Evolutionary conservation across 2,797 vertebrate species (phyloP).

Genomic region (Etheostoma perlongum): DNA sequence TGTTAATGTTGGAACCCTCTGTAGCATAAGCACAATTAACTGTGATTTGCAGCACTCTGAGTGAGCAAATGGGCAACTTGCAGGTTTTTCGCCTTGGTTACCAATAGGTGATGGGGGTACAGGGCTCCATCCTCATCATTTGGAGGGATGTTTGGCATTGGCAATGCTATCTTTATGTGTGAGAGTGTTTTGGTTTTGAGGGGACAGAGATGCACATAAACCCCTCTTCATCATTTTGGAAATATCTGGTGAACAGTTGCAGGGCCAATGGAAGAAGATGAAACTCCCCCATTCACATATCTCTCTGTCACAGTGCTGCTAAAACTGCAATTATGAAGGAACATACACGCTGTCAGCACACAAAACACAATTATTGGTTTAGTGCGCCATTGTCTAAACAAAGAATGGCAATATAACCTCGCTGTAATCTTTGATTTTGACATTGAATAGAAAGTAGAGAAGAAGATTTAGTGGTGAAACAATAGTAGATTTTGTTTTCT

Average conservation of each 20-base stretch:
- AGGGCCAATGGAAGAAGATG: conserved; percentile 60
- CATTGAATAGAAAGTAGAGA: conserved; percentile 72
- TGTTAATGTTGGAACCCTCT: conserved; percentile 27
- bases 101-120: conserved; percentile 22
- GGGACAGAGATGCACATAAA: conserved; percentile 38
- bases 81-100: conserved; percentile 39
- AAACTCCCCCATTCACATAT: conserved; percentile 65
- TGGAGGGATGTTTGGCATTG: conserved; percentile 19
- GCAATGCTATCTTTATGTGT: conserved; percentile 19
- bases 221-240: conserved; percentile 45
- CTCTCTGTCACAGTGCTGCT: conserved; percentile 67
- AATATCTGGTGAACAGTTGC: conserved; percentile 58
- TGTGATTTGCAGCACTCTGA: conserved; percentile 44
- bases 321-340: conserved; percentile 74
- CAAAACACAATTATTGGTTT: conserved; percentile 80
- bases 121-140: conserved; percentile 26
- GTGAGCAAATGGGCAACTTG: conserved; percentile 39
- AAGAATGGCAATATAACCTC: conserved; percentile 79
- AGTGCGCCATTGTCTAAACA: conserved; percentile 75
- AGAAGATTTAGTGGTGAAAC: conserved; percentile 77
- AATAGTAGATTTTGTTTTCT: conserved; percentile 84
- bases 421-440: conserved; percentile 84
- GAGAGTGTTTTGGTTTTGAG: conserved; percentile 25
- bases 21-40: conserved; percentile 49
- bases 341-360: conserved; percentile 73